These are phyloP conservation scores for Venusia cambrica DNA, from an alignment of 2,888 invertebrate genomes.

Conservation along the genomic window DNA sequence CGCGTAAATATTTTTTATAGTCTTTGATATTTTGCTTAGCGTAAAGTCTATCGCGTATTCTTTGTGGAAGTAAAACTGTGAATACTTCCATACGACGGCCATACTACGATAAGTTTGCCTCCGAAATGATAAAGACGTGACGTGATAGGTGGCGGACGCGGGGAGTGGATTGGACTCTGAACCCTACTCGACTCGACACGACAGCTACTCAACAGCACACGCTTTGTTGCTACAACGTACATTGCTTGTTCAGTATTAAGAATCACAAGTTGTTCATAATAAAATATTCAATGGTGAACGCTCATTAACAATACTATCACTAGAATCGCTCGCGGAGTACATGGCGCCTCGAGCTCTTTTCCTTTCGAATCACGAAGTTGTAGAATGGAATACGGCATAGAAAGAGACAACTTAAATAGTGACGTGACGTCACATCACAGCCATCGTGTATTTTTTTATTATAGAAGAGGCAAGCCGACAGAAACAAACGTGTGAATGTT, in stretches of 20 bases:
- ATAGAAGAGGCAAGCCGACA: no score
- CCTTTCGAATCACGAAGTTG: no score
- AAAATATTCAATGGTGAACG: constrained; percentile 20
- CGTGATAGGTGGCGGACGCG: constrained; percentile 49
- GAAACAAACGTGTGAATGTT: no score
- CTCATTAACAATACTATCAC: not conserved
- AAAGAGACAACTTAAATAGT: constrained; percentile 10
- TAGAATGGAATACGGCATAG: constrained; percentile 5
- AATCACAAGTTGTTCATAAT: not conserved
- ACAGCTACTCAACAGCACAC: constrained; percentile 13
- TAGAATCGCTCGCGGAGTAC: constrained; percentile 8
- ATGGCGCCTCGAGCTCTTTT: constrained; percentile 15
- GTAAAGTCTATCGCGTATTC: constrained; percentile 83
- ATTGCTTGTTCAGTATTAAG: constrained; percentile 34
- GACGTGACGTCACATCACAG: no score
- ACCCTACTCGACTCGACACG: constrained; percentile 28
- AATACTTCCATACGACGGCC: constrained; percentile 84
- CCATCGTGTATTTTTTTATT: no score
- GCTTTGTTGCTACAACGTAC: constrained; percentile 26
- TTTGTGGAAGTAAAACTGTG: constrained; percentile 84
- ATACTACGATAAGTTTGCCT: constrained; percentile 81
- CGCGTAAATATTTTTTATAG: constrained; percentile 76
- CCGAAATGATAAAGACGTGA: constrained; percentile 80
- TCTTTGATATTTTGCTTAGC: constrained; percentile 73
- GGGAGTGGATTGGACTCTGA: constrained; percentile 39